phyloP scores from a whole-genome alignment of 2,113 vertebrate species.

The Ameiurus melas region DNA sequence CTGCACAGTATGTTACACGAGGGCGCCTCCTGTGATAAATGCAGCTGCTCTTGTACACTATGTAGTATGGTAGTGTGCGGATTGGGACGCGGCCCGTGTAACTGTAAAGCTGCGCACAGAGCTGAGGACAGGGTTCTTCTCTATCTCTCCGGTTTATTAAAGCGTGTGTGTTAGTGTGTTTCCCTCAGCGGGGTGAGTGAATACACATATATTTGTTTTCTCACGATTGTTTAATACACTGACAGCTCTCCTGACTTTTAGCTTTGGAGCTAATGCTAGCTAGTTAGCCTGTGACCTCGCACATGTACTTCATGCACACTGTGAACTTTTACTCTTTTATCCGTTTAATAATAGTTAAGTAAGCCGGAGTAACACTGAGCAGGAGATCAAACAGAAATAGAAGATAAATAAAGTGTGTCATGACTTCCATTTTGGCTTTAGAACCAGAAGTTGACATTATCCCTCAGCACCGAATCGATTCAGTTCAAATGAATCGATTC shows the following conservation, averaged over 20 bases:
- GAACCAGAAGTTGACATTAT: background rate
- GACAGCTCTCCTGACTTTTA: background rate
- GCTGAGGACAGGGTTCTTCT: too few relatives aligned
- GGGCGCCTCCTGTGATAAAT: background rate
- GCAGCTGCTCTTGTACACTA: background rate
- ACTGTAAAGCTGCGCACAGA: background rate
- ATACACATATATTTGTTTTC: too few relatives aligned
- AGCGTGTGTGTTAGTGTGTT: background rate
- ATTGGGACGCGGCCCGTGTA: background rate
- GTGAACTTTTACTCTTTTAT: background rate
- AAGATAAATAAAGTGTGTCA: background rate
- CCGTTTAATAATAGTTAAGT: background rate
- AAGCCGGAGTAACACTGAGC: background rate
- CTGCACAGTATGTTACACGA: background rate
- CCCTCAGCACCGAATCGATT: background rate
- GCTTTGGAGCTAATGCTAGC: background rate
- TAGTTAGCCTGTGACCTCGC: background rate
- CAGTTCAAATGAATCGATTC: conserved; percentile 15
- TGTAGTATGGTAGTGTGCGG: background rate
- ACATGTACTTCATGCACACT: background rate
- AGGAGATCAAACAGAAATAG: background rate
- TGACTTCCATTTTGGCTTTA: background rate
- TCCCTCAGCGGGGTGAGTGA: conserved; percentile 3
- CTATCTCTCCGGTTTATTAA: background rate
- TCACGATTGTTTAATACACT: background rate